Conservation (phyloP, 2,113 vertebrate genomes). For the Gymnorhina tibicen region DNA sequence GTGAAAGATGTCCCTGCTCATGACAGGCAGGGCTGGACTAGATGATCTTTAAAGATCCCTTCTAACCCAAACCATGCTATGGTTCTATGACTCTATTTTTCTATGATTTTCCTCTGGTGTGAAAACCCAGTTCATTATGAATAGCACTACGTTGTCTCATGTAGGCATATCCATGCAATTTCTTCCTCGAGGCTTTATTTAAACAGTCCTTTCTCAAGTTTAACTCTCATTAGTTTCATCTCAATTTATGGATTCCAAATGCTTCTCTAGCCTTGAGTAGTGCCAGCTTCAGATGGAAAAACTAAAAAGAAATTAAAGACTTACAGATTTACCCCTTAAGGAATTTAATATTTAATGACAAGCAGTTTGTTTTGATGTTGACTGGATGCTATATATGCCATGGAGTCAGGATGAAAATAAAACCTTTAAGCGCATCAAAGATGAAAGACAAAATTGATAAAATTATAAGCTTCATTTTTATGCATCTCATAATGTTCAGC, state of each 20-base stretch:
- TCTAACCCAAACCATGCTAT: neutral
- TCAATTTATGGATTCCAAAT: neutral
- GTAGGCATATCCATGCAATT: neutral
- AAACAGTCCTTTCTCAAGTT: neutral
- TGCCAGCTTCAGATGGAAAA: neutral
- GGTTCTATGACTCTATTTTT: neutral
- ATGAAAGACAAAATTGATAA: neutral
- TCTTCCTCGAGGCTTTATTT: neutral
- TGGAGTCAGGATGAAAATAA: neutral
- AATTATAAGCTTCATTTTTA: neutral
- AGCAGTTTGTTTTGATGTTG: neutral
- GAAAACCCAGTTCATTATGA: neutral
- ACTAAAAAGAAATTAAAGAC: neutral
- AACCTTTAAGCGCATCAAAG: neutral
- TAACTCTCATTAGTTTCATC: neutral
- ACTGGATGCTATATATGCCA: neutral
- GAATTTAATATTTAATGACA: slow-evolving; percentile 19
- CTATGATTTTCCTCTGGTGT: neutral
- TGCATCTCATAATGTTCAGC: neutral
- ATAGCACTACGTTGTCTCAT: neutral
- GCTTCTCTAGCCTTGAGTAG: neutral
- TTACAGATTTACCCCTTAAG: neutral
- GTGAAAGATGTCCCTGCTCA: neutral
- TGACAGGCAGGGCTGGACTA: neutral
- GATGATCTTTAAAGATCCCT: neutral